Percentiles rank a stretch among this genome's conserved stretches.
phyloP scores from a whole-genome alignment of 2,113 vertebrate species.

The Plotosus lineatus region DNA sequence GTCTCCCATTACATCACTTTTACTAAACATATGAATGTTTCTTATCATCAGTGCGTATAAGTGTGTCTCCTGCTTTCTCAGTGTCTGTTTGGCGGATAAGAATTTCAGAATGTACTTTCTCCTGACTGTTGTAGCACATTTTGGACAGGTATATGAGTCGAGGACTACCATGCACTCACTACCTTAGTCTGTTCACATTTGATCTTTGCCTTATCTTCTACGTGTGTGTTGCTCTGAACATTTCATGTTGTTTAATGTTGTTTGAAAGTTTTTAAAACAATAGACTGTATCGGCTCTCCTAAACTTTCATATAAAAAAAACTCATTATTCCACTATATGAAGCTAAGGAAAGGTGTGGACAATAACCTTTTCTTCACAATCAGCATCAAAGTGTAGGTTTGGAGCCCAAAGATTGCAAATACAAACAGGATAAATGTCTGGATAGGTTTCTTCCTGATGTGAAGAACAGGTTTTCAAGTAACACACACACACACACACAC shows the following conservation, averaged over 20 bases:
- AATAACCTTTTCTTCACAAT: constrained; percentile 5
- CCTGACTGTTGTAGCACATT: constrained; percentile 67
- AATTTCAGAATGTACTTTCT: constrained; percentile 62
- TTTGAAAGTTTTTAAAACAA: constrained; percentile 52
- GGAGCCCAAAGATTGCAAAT: constrained; percentile 4
- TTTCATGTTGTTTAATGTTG: constrained; percentile 57
- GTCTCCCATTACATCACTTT: constrained; percentile 12
- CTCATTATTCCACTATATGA: constrained; percentile 29
- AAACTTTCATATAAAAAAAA: background rate
- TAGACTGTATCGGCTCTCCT: constrained; percentile 51
- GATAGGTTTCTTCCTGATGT: background rate
- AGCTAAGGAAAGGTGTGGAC: background rate
- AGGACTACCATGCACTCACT: constrained; percentile 29
- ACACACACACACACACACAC: background rate
- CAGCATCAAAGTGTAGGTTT: background rate
- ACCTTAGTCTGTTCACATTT: constrained; percentile 59
- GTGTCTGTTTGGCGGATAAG: constrained; percentile 47
- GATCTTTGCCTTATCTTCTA: constrained; percentile 73
- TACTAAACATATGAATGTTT: constrained; percentile 56
- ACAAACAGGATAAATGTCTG: background rate
- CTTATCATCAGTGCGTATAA: constrained; percentile 15
- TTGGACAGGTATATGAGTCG: constrained; percentile 59
- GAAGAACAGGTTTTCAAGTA: constrained; percentile 27
- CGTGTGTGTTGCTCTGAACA: constrained; percentile 57
- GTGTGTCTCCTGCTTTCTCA: constrained; percentile 31